Evolutionary conservation across 2,797 vertebrate genomes (phyloP).

Genomic region (Urosaurus nigricauda): DNA sequence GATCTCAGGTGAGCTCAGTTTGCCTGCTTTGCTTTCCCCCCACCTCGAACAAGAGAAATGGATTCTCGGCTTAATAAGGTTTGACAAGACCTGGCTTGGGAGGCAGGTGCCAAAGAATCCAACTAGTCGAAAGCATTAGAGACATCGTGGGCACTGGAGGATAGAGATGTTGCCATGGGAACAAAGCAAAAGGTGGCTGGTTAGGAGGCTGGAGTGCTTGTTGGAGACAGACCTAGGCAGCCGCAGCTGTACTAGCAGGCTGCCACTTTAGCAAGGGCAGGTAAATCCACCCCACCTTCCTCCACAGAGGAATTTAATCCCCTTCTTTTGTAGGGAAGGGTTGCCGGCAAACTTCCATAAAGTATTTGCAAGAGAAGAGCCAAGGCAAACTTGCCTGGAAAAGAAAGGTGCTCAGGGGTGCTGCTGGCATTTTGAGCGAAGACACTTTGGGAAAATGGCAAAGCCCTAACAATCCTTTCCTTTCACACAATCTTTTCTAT

Average conservation of each 20-base stretch:
- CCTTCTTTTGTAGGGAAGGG: slow-evolving; percentile 9
- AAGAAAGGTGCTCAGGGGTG: slow-evolving; percentile 16
- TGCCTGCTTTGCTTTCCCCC: slow-evolving; percentile 74
- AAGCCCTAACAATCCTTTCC: background rate
- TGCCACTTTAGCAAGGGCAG: slow-evolving; percentile 61
- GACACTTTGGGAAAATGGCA: slow-evolving; percentile 23
- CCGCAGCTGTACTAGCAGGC: slow-evolving; percentile 68
- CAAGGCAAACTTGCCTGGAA: slow-evolving; percentile 21
- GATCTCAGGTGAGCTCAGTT: slow-evolving; percentile 74
- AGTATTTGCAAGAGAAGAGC: slow-evolving; percentile 57
- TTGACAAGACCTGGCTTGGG: slow-evolving; percentile 79
- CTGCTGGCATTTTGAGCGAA: background rate
- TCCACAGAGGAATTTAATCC: slow-evolving; percentile 70
- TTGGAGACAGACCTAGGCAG: slow-evolving; percentile 73
- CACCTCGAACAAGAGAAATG: slow-evolving; percentile 64
- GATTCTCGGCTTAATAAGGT: slow-evolving; percentile 79
- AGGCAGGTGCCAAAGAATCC: slow-evolving; percentile 79
- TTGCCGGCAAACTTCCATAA: background rate
- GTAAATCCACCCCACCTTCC: slow-evolving; percentile 57
- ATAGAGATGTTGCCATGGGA: slow-evolving; percentile 82
- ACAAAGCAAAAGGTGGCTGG: slow-evolving; percentile 77
- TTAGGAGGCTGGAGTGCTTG: slow-evolving; percentile 77
- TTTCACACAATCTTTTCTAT: slow-evolving; percentile 4
- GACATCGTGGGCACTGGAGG: slow-evolving; percentile 76
- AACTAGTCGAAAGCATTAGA: slow-evolving; percentile 77